Percentiles rank a stretch among this genome's conserved stretches.
Evolutionary conservation across 92 coral and sea anemone genomes (phyloP).

Genomic region (Porites divaricata): DNA sequence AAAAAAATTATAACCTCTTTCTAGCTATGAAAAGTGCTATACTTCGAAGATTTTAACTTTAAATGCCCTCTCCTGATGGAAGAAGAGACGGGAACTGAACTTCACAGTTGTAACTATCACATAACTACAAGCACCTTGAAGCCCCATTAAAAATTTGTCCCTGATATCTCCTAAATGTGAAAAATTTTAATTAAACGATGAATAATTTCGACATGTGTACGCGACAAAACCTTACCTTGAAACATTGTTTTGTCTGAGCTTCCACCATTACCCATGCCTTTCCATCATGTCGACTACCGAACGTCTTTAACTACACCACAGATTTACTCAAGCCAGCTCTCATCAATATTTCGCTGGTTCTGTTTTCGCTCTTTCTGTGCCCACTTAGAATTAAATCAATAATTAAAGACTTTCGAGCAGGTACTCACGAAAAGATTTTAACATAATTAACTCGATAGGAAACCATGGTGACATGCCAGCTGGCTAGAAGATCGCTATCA

Average conservation of each 20-base stretch:
- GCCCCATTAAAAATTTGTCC: not conserved
- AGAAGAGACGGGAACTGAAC: too few species aligned
- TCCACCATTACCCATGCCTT: constrained; percentile 67
- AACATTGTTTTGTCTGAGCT: constrained; percentile 70
- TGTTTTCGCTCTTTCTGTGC: constrained; percentile 5
- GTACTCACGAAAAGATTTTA: constrained; percentile 45
- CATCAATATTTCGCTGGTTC: constrained; percentile 36
- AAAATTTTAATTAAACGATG: too few species aligned
- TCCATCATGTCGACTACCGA: constrained; percentile 50
- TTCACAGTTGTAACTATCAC: not conserved
- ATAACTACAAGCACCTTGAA: not conserved
- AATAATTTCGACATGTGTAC: too few species aligned
- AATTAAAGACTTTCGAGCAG: constrained; percentile 44
- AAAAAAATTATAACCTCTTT: too few species aligned
- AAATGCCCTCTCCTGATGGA: not conserved
- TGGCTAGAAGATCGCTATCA: not conserved
- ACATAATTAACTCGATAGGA: constrained; percentile 34
- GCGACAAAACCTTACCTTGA: constrained; percentile 53
- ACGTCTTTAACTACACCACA: too few species aligned
- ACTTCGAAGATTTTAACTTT: not conserved
- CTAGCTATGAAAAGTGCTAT: not conserved
- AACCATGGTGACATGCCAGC: constrained; percentile 37
- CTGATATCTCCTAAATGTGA: not conserved
- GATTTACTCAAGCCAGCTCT: not conserved
- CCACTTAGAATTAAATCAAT: constrained; percentile 36